phyloP scores from a whole-genome alignment of 2,888 invertebrate species.

The Timema cristinae region DNA sequence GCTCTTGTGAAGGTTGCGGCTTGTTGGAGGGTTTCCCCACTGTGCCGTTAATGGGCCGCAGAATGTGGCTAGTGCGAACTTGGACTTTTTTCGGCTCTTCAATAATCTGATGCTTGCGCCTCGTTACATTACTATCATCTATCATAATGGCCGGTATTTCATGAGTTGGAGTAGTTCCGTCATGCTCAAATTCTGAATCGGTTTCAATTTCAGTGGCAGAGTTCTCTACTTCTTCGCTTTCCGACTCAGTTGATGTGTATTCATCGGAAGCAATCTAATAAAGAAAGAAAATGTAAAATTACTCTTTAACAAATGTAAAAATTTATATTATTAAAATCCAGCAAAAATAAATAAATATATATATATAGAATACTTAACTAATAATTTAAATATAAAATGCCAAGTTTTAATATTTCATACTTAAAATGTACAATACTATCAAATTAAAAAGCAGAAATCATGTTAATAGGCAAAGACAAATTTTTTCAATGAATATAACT shows the following conservation, averaged over 20 bases:
- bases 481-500: too few relatives aligned
- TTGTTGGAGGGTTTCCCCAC: slow-evolving; percentile 24
- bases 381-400: too few relatives aligned
- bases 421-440: too few relatives aligned
- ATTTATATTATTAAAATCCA: too few relatives aligned
- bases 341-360: too few relatives aligned
- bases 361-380: too few relatives aligned
- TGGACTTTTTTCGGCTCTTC: slow-evolving; percentile 38
- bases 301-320: too few relatives aligned
- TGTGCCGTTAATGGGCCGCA: slow-evolving; percentile 47
- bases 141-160: slow-evolving; percentile 73
- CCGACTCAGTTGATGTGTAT: slow-evolving; percentile 55
- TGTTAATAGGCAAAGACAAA: too few relatives aligned
- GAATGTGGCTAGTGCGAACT: slow-evolving; percentile 40
- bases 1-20: slow-evolving; percentile 18
- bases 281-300: slow-evolving; percentile 25
- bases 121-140: slow-evolving; percentile 50
- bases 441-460: too few relatives aligned
- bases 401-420: too few relatives aligned
- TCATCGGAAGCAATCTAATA: slow-evolving; percentile 63
- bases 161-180: slow-evolving; percentile 63
- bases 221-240: slow-evolving; percentile 64
- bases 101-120: slow-evolving; percentile 23
- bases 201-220: slow-evolving; percentile 90
- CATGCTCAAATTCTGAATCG: slow-evolving; percentile 87